A percentile compares a stretch with the other conserved stretches of the same genome.
Evolutionary conservation across 2,113 vertebrate genomes (phyloP).

Genomic region (Phoenicopterus ruber): DNA sequence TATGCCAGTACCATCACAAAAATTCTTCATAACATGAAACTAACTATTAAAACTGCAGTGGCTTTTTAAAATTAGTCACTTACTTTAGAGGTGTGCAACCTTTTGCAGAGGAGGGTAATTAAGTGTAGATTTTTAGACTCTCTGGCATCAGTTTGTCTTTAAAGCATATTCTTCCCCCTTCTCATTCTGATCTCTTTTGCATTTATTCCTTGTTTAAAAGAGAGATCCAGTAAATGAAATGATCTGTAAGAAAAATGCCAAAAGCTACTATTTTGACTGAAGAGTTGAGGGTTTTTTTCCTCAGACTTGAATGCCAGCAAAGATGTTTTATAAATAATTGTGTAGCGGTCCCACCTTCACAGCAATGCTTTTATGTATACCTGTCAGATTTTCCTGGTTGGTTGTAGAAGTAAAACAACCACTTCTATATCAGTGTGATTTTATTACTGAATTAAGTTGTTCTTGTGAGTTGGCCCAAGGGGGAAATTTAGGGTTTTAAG

Average conservation of each 20-base stretch:
- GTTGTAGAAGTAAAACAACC: neutral
- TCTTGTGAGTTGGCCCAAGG: neutral
- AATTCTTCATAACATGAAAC: neutral
- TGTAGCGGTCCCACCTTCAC: neutral
- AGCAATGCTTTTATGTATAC: neutral
- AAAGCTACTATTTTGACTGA: neutral
- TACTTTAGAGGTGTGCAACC: neutral
- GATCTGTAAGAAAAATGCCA: neutral
- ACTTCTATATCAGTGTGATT: neutral
- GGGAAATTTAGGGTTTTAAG: neutral
- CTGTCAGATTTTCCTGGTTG: neutral
- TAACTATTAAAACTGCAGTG: neutral
- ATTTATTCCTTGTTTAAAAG: neutral
- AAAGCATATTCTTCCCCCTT: neutral
- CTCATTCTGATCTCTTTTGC: neutral
- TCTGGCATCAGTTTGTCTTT: neutral
- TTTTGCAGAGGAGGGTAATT: neutral
- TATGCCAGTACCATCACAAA: neutral
- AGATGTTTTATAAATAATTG: neutral
- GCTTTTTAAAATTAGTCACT: neutral
- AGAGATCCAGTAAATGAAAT: neutral
- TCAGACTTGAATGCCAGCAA: neutral
- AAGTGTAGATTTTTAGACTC: neutral
- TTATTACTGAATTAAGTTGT: neutral
- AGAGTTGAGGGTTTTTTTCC: neutral